Evolutionary conservation across 2,888 invertebrate species (phyloP).

Genomic region (Meiosimyza decipiens): DNA sequence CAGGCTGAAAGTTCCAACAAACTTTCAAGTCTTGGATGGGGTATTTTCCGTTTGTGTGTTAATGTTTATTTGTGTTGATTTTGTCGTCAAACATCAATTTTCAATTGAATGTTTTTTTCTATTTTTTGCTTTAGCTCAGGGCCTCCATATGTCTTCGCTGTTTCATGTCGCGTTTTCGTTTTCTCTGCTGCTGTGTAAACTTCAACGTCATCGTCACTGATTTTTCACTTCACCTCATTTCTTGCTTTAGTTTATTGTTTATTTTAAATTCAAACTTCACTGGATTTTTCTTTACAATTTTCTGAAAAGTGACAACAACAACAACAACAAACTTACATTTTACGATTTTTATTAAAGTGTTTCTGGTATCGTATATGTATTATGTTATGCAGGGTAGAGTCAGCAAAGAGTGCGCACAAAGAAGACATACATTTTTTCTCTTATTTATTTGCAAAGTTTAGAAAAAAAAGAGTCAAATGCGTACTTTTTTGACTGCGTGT

Average conservation of each 20-base stretch:
- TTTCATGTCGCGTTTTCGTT: not conserved
- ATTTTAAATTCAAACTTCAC: slow-evolving; percentile 29
- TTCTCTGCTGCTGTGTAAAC: not conserved
- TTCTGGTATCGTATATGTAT: too few species aligned
- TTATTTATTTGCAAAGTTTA: too few species aligned
- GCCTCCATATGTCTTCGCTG: not conserved
- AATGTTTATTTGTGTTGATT: slow-evolving; percentile 52
- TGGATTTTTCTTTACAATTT: slow-evolving; percentile 27
- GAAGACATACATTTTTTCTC: too few species aligned
- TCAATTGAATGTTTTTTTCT: slow-evolving; percentile 48
- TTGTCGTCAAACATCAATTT: slow-evolving; percentile 57
- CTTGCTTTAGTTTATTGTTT: slow-evolving; percentile 9
- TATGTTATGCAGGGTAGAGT: too few species aligned
- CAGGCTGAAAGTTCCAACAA: too few species aligned
- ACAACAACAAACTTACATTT: slow-evolving; percentile 3
- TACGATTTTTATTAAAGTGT: not conserved
- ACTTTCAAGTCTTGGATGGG: not conserved
- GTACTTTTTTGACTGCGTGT: too few species aligned
- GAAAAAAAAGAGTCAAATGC: too few species aligned
- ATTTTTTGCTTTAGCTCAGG: not conserved
- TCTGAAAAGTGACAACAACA: slow-evolving; percentile 4
- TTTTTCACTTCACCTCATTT: slow-evolving; percentile 1
- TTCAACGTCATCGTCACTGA: not conserved
- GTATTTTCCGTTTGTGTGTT: not conserved
- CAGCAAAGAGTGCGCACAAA: too few species aligned